These are phyloP conservation scores for Falco punctatus DNA, from an alignment of 2,113 vertebrate genomes.

Conservation along the genomic window DNA sequence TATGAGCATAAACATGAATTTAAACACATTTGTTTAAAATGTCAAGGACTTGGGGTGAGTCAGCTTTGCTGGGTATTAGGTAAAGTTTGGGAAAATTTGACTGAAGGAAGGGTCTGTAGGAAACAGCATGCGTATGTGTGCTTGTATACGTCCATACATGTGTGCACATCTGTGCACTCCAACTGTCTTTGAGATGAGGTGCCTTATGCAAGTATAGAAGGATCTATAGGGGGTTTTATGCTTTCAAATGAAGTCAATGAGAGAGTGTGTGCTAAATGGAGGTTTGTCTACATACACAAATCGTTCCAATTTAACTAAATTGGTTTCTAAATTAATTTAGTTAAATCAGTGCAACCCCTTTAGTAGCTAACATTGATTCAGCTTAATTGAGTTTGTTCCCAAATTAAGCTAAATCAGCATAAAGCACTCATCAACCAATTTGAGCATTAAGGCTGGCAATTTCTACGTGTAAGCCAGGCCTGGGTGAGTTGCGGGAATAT, in stretches of 20 bases:
- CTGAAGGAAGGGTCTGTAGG: neutral
- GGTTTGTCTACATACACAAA: slow-evolving; percentile 41
- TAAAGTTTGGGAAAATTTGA: neutral
- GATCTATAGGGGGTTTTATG: neutral
- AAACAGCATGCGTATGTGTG: neutral
- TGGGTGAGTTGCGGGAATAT: neutral
- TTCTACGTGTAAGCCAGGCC: neutral
- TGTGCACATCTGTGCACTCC: neutral
- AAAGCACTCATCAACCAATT: slow-evolving; percentile 2
- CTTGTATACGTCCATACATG: fast-evolving
- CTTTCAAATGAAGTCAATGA: neutral
- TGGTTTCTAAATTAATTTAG: slow-evolving; percentile 53
- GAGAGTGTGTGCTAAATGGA: neutral
- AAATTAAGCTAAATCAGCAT: slow-evolving; percentile 63
- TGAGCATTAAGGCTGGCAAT: neutral
- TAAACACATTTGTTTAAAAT: neutral
- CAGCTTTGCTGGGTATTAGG: neutral
- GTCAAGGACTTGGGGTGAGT: neutral
- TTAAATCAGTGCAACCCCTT: slow-evolving; percentile 46
- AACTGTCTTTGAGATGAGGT: neutral
- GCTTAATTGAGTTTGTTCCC: slow-evolving; percentile 59
- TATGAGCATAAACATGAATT: neutral
- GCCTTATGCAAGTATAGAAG: neutral
- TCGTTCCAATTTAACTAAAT: slow-evolving; percentile 57
- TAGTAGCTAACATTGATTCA: slow-evolving; percentile 44